phyloP scores from a whole-genome alignment of 2,888 invertebrate species.

The Xiphydria camelus region DNA sequence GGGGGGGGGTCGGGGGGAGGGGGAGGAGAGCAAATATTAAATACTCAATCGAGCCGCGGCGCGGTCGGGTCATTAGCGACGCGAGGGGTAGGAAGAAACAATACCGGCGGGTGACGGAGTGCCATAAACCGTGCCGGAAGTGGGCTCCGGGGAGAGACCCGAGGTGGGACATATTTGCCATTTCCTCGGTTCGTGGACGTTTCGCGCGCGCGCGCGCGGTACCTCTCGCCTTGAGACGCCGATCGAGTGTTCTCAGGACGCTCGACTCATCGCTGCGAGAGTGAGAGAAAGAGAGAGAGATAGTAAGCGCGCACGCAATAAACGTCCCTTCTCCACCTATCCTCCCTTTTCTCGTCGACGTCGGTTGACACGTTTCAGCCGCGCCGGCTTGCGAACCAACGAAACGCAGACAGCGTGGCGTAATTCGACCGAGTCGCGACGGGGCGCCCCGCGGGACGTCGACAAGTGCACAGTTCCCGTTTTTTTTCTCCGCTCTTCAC shows the following conservation, averaged over 20 bases:
- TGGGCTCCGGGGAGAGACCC: no score
- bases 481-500: conserved; percentile 5
- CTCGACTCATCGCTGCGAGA: no score
- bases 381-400: conserved; percentile 41
- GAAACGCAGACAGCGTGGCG: conserved; percentile 45
- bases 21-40: conserved; percentile 32
- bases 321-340: neutral
- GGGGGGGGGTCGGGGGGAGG: no score
- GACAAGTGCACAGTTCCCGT: conserved; percentile 5
- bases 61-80: conserved; percentile 28
- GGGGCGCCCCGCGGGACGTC: conserved; percentile 8
- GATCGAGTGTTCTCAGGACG: neutral
- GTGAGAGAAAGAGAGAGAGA: neutral
- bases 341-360: neutral
- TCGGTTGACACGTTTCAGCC: conserved; percentile 19
- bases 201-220: conserved; percentile 2
- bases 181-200: conserved; percentile 18
- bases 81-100: conserved; percentile 14
- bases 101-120: conserved; percentile 5
- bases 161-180: conserved; percentile 28
- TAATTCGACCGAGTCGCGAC: conserved; percentile 28
- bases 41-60: neutral
- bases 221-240: neutral
- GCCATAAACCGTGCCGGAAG: conserved; percentile 35
- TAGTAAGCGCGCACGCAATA: neutral